Base-by-base conservation (phyloP, 2,113 vertebrate species). In the Hippocampus comes region DNA sequence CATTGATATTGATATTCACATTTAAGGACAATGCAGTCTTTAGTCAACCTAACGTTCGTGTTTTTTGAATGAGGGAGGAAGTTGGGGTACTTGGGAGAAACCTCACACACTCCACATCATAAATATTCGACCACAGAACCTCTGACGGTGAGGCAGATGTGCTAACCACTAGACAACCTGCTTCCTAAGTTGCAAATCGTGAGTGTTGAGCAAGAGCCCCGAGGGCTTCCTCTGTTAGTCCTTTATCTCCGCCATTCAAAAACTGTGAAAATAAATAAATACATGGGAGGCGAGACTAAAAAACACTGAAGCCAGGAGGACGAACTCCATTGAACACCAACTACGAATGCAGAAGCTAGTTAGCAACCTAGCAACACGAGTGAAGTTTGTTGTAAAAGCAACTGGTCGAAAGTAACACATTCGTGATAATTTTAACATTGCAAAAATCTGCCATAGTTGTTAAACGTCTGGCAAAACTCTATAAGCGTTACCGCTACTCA, bases 281-380 rank as follows among this genome's bases (percentile, higher is more conserved):
- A 8, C 20, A 7, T 8, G 34, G 5, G 34, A 4, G 34, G 5
- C 34, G 5, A 25, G 41, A 17, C 0, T 30, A 20, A 2, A 73
- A 27, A 63, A 3, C 2, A 51, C 0, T 9, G 1, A 2, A 9
- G 11, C 21, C 5, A 43, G 4, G 41, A 46, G 41, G n/a, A 27
- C 21, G 18, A 27, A 27, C 43, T 25, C 11, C n/a, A 15, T 43
- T 7, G 43, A 25, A 46, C 20, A 17, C 59, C 27, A 61, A 34
- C 27, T 34, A 6, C 64, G 9, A 42, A 2, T 43, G 34, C n/a
- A 42, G 4, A 23, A 8, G 72, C 69, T 80, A 86, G 75, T 72
- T 76, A 73, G 23, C 60, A 67, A 42, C 86, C 84, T 87, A 87
- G 78, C 76, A 21, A 4, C 63, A 67, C 12, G 5, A 71, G 20